Evolutionary conservation across 2,113 vertebrate species (phyloP), one percentile per base, ranked within the genome.

Genomic region (Rhinichthys klamathensis): DNA sequence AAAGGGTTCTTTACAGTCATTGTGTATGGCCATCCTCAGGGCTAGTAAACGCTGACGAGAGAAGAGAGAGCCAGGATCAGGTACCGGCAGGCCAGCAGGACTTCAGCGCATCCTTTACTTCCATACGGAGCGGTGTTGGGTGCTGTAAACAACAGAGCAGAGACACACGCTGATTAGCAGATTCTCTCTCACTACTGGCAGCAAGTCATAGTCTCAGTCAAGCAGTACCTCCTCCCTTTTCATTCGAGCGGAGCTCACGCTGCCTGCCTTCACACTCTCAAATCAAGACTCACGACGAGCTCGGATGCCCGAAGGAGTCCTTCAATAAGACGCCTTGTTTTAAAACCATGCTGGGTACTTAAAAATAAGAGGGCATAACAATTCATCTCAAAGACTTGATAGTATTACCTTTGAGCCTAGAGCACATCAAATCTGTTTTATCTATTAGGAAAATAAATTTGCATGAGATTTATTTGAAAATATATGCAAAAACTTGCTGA

Each of bases 71-170:
- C 95, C 96, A 98, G 91, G 93, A 98, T 95, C 93, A 99, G 97
- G 95, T 95, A 96, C 92, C 96, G 96, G 95, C 97, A 97, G 95
- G 97, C 97, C 94, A 96, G 95, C 72, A 97, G 95, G 93, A 96
- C 90, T 83, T 97, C 95, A 0, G 97, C 96, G 0, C 94, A 96
- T 85, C 97, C 97, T 88, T 96, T 97, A 92, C 97, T 95, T 89
- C 98, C 98, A 84, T 98, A 98, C 91, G 96, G 97, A 88, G 97
- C 97, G 82, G 97, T 99, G 94, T 97, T 98, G 94, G 96, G 97
- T 87, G 97, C 98, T 99, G 95, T 91, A 85, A 93, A 88, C 88
- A 90, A 90, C 83, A 92, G 78, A 95, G 92, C 94, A 90, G 96
- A 91, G 87, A 91, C 44, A 92, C 85, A 89, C 88, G 76, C 78